Percentiles rank a stretch among this genome's conserved stretches.
Evolutionary conservation across 1,140 invertebrate genomes (phyloP).

Genomic region (Magallana angulata): DNA sequence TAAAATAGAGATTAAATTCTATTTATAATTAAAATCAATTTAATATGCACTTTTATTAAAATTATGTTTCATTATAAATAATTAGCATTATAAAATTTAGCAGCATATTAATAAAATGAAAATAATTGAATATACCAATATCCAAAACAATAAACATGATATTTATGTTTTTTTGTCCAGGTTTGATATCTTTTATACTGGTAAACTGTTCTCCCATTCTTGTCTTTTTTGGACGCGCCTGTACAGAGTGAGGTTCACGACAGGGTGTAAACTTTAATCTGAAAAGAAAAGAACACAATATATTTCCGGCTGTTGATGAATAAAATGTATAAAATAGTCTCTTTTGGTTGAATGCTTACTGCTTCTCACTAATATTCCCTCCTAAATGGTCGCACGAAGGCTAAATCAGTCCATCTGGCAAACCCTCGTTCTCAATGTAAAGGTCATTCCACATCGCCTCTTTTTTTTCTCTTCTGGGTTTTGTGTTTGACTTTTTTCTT

Average conservation of each 20-base stretch:
- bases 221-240: constrained; percentile 18
- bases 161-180: constrained; percentile 94
- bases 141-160: constrained; percentile 95
- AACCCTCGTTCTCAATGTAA: constrained; percentile 27
- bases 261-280: background rate
- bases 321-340: background rate
- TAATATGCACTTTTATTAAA: too few species aligned
- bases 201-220: constrained; percentile 56
- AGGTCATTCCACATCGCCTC: background rate
- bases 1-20: too few species aligned
- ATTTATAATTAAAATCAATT: too few species aligned
- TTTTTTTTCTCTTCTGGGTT: background rate
- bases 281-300: background rate
- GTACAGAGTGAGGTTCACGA: constrained; percentile 15
- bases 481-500: background rate
- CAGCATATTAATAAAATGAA: background rate
- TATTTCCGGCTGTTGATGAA: too few species aligned
- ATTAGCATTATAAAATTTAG: background rate
- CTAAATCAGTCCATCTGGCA: background rate
- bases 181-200: constrained; percentile 78
- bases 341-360: background rate
- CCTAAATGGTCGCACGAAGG: background rate
- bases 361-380: background rate
- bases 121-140: constrained; percentile 84
- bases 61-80: too few species aligned